Percentiles rank a stretch among this genome's conserved stretches.
Evolutionary conservation across 1,140 invertebrate species (phyloP).

Genomic region (Sitobion miscanthi): DNA sequence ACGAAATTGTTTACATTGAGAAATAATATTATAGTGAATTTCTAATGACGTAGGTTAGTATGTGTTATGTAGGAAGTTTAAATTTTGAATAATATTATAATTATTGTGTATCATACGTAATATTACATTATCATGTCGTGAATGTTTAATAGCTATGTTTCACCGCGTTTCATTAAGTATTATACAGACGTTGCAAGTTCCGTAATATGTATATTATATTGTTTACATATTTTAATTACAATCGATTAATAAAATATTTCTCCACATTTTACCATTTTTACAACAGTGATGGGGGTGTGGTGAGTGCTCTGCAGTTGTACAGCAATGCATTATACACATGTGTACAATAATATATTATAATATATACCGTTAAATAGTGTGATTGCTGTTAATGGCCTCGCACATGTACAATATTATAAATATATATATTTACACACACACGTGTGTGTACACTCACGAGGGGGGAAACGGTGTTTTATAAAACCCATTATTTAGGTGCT

Average conservation of each 20-base stretch:
- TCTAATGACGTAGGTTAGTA: not conserved
- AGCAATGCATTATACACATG: not conserved
- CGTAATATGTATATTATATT: not conserved
- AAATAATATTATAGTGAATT: too few species aligned
- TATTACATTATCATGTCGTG: not conserved
- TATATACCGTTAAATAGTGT: not conserved
- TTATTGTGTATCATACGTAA: too few species aligned
- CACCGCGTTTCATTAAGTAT: too few species aligned
- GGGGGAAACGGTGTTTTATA: conserved; percentile 14
- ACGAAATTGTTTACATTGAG: not conserved
- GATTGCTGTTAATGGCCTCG: conserved; percentile 4
- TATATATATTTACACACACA: not conserved
- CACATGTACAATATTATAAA: not conserved
- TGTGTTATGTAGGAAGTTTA: not conserved
- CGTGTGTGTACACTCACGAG: not conserved
- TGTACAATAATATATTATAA: not conserved
- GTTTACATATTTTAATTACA: not conserved
- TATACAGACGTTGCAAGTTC: not conserved
- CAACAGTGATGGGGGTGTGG: not conserved
- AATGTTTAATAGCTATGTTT: not conserved
- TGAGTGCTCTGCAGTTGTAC: not conserved
- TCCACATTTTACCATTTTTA: not conserved
- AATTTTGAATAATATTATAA: too few species aligned
- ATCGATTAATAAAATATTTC: not conserved
- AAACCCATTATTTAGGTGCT: conserved; percentile 23